A percentile compares a stretch with the other conserved stretches of the same genome.
Evolutionary conservation across 2,113 vertebrate genomes (phyloP).

Genomic region (Phalacrocorax pelagicus): DNA sequence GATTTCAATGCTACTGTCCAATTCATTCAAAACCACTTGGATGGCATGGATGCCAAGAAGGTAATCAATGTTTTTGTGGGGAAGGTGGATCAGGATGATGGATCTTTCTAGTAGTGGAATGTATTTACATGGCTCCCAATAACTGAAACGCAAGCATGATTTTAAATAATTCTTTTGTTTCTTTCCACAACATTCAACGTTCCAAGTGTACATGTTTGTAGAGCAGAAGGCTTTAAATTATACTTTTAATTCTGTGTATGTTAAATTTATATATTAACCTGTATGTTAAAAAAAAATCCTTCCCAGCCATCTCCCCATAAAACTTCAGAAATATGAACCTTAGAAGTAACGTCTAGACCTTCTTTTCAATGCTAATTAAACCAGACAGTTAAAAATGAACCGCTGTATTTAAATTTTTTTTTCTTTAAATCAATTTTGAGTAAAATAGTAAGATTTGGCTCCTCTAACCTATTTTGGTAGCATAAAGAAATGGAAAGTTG

Average conservation of each 20-base stretch:
- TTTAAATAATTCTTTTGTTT: not conserved
- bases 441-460: not conserved
- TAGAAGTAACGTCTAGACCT: not conserved
- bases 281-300: not conserved
- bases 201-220: not conserved
- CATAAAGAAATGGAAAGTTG: not conserved
- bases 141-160: not conserved
- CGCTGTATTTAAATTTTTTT: not conserved
- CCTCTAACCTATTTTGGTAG: not conserved
- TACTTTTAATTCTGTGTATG: not conserved
- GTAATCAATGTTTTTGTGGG: conserved; percentile 55
- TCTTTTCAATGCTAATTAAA: not conserved
- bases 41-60: conserved; percentile 88
- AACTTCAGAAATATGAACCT: not conserved
- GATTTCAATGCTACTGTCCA: conserved; percentile 94
- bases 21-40: conserved; percentile 94
- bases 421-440: not conserved
- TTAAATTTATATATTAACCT: not conserved
- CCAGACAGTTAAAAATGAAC: not conserved
- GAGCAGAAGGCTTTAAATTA: not conserved
- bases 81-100: not conserved
- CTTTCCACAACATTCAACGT: not conserved
- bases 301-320: fast-evolving
- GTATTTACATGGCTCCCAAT: not conserved
- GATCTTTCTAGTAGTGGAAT: not conserved